Evolutionary conservation across 2,888 invertebrate genomes (phyloP).

Genomic region (Polydrusus tereticollis): DNA sequence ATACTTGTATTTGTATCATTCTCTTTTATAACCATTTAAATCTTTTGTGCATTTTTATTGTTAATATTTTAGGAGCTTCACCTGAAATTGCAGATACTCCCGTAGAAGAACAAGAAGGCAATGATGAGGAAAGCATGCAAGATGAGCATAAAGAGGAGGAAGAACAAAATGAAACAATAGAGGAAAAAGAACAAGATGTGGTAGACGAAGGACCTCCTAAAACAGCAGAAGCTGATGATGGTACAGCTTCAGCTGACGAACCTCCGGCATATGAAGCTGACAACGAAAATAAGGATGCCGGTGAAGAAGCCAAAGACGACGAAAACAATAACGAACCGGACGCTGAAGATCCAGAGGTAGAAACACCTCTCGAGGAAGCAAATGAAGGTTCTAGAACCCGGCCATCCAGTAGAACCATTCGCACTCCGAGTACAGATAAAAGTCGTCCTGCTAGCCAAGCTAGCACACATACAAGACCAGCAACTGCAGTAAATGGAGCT

Average conservation of each 20-base stretch:
- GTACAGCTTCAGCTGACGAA: slow-evolving; percentile 42
- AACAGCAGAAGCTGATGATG: slow-evolving; percentile 25
- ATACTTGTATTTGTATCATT: neutral
- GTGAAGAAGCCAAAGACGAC: neutral
- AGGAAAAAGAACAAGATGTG: slow-evolving; percentile 17
- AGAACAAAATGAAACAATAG: neutral
- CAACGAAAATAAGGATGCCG: slow-evolving; percentile 21
- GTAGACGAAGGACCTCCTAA: neutral
- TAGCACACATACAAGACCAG: slow-evolving; percentile 44
- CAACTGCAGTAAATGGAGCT: slow-evolving; percentile 39
- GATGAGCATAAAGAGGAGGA: slow-evolving; percentile 6
- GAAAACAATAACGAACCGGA: slow-evolving; percentile 4
- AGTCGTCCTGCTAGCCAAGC: slow-evolving; percentile 30
- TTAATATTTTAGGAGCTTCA: neutral
- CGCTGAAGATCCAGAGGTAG: neutral
- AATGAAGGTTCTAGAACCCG: slow-evolving; percentile 16
- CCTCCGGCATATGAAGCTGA: slow-evolving; percentile 33
- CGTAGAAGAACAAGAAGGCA: slow-evolving; percentile 51
- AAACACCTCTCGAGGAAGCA: neutral
- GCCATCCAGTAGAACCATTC: slow-evolving; percentile 37
- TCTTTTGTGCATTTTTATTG: neutral
- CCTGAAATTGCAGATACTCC: slow-evolving; percentile 37
- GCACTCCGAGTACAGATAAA: neutral
- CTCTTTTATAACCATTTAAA: neutral
- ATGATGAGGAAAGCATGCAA: slow-evolving; percentile 5